A percentile compares a stretch with the other conserved stretches of the same genome.
Evolutionary conservation across 30 jellyfish, hydroid and myxozoan genomes (phyloP).

Genomic region (Catostylus mosaicus): DNA sequence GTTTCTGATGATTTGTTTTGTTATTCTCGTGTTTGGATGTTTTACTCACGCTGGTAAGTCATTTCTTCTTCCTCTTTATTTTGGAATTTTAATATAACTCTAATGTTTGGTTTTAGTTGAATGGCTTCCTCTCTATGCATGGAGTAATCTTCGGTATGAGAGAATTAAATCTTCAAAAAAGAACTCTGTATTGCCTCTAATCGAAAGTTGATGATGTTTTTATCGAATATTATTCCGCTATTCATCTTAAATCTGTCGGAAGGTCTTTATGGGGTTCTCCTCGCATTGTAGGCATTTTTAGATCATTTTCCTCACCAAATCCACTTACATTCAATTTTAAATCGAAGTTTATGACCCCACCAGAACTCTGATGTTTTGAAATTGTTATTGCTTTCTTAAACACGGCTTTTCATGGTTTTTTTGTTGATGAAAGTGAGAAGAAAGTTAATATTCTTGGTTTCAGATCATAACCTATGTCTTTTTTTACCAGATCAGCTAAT

Average conservation of each 20-base stretch:
- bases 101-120: neutral
- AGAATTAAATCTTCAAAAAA: neutral
- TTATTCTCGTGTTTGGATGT: neutral
- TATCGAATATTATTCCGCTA: conserved; percentile 6
- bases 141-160: conserved; percentile 3
- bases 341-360: neutral
- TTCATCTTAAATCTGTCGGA: neutral
- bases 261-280: neutral
- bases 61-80: neutral
- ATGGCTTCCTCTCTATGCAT: neutral
- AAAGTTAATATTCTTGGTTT: too few species aligned
- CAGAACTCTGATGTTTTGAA: neutral
- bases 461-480: too few species aligned
- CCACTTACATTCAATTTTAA: neutral
- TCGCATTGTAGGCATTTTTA: neutral
- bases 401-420: too few species aligned
- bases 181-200: neutral
- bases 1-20: neutral
- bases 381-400: too few species aligned
- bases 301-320: neutral
- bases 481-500: too few species aligned
- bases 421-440: too few species aligned
- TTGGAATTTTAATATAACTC: neutral
- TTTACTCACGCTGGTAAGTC: conserved; percentile 15
- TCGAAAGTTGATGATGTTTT: neutral